A percentile compares a stretch with the other conserved stretches of the same genome.
Conservation (phyloP, 2,113 vertebrate genomes). For the Oncorhynchus gorbuscha region DNA sequence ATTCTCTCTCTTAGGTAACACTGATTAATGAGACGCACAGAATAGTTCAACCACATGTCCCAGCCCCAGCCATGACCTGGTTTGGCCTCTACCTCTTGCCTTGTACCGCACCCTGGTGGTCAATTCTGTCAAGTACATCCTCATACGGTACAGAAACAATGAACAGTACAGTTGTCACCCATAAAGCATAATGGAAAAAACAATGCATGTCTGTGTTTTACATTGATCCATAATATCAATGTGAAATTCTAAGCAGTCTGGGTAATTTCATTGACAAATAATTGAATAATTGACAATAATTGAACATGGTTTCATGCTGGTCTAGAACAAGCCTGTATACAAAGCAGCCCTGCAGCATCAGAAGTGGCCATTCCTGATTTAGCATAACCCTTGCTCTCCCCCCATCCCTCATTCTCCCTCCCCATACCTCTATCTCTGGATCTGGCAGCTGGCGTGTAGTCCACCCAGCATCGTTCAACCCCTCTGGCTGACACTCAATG, state of each 20-base stretch:
- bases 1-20: no score
- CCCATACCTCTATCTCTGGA: not conserved
- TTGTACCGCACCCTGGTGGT: no score
- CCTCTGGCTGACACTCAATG: constrained; percentile 46
- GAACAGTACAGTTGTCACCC: no score
- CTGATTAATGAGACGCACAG: no score
- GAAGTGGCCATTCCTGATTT: not conserved
- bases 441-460: constrained; percentile 23
- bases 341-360: not conserved
- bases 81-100: no score
- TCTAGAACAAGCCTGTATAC: not conserved
- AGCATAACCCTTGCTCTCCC: not conserved
- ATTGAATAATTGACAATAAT: no score
- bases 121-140: no score
- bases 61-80: no score
- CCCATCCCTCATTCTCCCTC: not conserved
- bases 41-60: no score
- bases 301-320: not conserved
- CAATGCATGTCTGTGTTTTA: no score
- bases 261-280: not conserved
- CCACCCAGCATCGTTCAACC: constrained; percentile 22
- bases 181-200: no score
- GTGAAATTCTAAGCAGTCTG: not conserved
- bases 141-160: no score
- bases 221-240: not conserved